Conservation (phyloP, 2,113 vertebrate genomes). For the Cottus gobio region DNA sequence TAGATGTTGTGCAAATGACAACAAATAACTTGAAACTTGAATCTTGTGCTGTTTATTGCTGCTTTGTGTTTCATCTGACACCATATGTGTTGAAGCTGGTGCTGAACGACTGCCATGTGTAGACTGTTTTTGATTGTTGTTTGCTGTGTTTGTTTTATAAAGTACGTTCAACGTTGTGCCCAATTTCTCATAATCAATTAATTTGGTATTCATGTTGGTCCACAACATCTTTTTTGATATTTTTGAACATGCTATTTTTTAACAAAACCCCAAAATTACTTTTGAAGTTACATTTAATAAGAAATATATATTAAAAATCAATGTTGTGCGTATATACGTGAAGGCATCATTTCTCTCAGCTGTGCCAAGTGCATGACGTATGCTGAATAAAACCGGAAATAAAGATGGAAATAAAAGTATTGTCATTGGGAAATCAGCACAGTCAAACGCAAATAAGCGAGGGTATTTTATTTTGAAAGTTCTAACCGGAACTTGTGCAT, state of each 20-base stretch:
- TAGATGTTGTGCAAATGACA: neutral
- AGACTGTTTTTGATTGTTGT: too few species aligned
- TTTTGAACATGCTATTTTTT: neutral
- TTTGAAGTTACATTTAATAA: neutral
- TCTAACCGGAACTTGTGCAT: neutral
- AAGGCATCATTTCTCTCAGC: slow-evolving; percentile 6
- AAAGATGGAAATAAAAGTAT: neutral
- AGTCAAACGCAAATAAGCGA: accelerated
- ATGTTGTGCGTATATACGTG: neutral
- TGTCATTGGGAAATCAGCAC: neutral
- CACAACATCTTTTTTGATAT: neutral
- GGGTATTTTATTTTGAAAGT: slow-evolving; percentile 57
- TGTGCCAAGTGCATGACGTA: slow-evolving; percentile 27
- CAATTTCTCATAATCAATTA: too few species aligned
- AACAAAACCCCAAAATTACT: neutral
- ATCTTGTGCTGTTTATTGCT: neutral
- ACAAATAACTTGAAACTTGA: neutral
- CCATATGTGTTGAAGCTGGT: neutral
- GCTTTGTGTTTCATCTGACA: neutral
- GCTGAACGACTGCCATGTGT: too few species aligned
- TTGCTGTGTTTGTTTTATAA: too few species aligned
- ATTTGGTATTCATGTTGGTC: too few species aligned
- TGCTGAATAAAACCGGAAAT: slow-evolving; percentile 8
- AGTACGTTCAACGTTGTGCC: neutral
- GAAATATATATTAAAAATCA: neutral